Conservation (phyloP, 2,797 vertebrate genomes). For the Rhinophrynus dorsalis region DNA sequence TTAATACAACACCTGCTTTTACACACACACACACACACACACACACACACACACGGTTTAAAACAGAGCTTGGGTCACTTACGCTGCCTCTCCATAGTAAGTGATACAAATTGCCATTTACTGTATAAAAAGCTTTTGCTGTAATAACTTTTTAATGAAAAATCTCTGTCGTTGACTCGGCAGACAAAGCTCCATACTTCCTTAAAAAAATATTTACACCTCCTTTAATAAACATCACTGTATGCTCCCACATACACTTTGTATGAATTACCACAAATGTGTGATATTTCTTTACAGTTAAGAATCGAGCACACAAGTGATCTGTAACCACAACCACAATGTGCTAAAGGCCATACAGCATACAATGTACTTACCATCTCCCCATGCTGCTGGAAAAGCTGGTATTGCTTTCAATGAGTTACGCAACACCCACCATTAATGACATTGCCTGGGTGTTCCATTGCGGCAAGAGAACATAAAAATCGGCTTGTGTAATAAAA, state of each 20-base stretch:
- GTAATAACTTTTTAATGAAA: no score
- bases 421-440: conserved; percentile 34
- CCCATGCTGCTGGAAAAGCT: conserved; percentile 5
- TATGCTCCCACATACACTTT: background rate
- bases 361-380: conserved; percentile 5
- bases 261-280: background rate
- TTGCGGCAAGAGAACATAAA: conserved; percentile 18
- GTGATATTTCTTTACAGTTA: conserved; percentile 7
- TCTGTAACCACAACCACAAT: conserved; percentile 6
- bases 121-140: no score
- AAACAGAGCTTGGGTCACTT: no score
- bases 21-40: no score
- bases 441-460: conserved; percentile 27
- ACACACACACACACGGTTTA: no score
- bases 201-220: no score
- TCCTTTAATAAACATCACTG: background rate
- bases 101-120: no score
- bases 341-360: conserved; percentile 4
- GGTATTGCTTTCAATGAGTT: conserved; percentile 28
- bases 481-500: conserved; percentile 22
- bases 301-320: background rate
- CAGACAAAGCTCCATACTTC: no score
- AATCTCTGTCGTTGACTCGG: no score
- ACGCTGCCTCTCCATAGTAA: no score
- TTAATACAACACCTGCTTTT: no score